These are phyloP conservation scores for Eudemis profundana DNA, from an alignment of 2,888 invertebrate genomes.

Conservation along the genomic window DNA sequence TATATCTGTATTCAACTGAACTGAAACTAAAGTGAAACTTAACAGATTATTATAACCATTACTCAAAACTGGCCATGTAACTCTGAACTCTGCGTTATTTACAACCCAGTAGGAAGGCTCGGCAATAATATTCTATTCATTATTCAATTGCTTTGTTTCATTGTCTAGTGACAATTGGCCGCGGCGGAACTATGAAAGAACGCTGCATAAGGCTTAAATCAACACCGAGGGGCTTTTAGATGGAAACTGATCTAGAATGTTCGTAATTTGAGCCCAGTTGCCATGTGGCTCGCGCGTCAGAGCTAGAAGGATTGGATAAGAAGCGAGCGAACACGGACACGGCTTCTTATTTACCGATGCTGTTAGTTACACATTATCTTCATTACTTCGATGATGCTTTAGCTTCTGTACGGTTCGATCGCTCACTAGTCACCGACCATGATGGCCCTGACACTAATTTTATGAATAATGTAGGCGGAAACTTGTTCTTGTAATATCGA, in stretches of 20 bases:
- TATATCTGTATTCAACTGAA: background rate
- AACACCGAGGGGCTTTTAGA: background rate
- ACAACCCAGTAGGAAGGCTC: background rate
- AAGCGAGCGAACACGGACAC: slow-evolving; percentile 5
- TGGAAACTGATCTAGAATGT: slow-evolving; percentile 11
- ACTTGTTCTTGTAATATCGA: slow-evolving; percentile 14
- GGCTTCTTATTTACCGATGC: slow-evolving; percentile 13
- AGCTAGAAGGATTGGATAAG: slow-evolving; percentile 9
- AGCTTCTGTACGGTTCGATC: slow-evolving; percentile 22
- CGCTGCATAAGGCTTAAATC: slow-evolving; percentile 2
- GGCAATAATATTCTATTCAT: slow-evolving; percentile 36
- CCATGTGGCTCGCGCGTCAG: slow-evolving; percentile 15
- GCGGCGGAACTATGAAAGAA: slow-evolving; percentile 9
- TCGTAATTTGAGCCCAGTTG: slow-evolving; percentile 12
- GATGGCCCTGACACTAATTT: slow-evolving; percentile 38
- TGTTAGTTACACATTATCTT: slow-evolving; percentile 17
- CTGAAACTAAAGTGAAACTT: background rate
- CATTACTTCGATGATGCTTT: slow-evolving; percentile 19
- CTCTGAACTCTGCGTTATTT: slow-evolving; percentile 9
- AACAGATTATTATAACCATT: background rate
- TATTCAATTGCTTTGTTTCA: slow-evolving; percentile 39
- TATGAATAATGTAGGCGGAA: slow-evolving; percentile 27
- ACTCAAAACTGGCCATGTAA: slow-evolving; percentile 2
- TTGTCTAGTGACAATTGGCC: slow-evolving; percentile 30
- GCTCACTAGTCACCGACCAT: slow-evolving; percentile 11